Conservation (phyloP, 2,113 vertebrate genomes). For the Xenopus laevis region DNA sequence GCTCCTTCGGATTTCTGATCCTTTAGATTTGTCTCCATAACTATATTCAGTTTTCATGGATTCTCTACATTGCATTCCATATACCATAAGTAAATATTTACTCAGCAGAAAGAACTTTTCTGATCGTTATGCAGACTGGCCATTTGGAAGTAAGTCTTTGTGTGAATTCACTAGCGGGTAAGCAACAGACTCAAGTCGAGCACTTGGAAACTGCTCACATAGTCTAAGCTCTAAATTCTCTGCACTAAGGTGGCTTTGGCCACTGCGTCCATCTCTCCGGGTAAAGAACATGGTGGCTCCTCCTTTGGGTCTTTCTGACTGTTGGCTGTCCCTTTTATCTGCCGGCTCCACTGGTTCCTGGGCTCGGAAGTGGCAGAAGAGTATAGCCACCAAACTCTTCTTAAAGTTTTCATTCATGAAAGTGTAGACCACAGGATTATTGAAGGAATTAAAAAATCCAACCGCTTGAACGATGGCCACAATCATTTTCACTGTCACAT, state of each 20-base stretch:
- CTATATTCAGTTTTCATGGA: too few relatives aligned
- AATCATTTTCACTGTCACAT: slow-evolving; percentile 69
- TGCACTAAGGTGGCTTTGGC: slow-evolving; percentile 41
- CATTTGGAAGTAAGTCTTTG: slow-evolving; percentile 25
- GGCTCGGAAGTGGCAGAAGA: slow-evolving; percentile 59
- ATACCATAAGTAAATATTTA: too few relatives aligned
- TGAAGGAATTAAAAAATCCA: slow-evolving; percentile 79
- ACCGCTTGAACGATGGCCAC: slow-evolving; percentile 73
- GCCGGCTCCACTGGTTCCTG: slow-evolving; percentile 20
- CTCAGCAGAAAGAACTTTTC: too few relatives aligned
- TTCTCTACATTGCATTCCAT: too few relatives aligned
- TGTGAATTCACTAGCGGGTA: slow-evolving; percentile 26
- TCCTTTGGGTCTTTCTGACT: slow-evolving; percentile 20
- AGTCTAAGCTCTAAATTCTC: slow-evolving; percentile 43
- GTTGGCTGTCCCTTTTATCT: slow-evolving; percentile 35
- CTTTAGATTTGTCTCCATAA: too few relatives aligned
- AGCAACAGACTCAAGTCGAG: slow-evolving; percentile 28
- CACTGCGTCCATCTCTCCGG: slow-evolving; percentile 22
- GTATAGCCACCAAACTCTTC: slow-evolving; percentile 69
- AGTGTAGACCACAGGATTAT: slow-evolving; percentile 75
- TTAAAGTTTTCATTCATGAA: slow-evolving; percentile 82
- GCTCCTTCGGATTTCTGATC: too few relatives aligned
- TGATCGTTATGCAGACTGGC: slow-evolving; percentile 24
- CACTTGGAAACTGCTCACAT: slow-evolving; percentile 30
- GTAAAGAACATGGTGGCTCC: background rate